phyloP scores from a whole-genome alignment of 2,113 vertebrate species.

The Hippocampus mohnikei region DNA sequence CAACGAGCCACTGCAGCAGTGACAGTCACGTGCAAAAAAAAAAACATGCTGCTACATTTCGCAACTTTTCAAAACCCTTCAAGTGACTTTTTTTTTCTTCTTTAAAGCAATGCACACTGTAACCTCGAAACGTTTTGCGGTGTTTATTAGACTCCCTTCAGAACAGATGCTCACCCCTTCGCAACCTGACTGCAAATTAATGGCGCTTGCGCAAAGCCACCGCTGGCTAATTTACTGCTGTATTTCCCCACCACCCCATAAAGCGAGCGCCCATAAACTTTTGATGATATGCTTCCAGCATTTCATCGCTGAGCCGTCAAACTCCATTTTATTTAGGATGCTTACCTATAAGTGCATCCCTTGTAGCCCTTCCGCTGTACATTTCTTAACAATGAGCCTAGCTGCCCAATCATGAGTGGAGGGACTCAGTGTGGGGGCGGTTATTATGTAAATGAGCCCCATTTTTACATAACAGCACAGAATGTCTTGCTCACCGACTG shows the following conservation, averaged over 20 bases:
- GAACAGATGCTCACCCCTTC: neutral
- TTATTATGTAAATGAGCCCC: neutral
- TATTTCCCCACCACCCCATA: neutral
- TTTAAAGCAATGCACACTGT: neutral
- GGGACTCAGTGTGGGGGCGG: neutral
- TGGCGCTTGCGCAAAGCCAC: neutral
- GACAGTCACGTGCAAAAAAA: too few relatives aligned
- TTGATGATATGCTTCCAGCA: neutral
- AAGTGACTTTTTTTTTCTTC: neutral
- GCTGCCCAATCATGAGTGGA: neutral
- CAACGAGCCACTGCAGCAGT: too few relatives aligned
- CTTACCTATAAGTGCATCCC: neutral
- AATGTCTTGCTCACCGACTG: neutral
- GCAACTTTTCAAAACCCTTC: neutral
- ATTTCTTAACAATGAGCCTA: neutral
- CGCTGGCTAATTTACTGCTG: neutral
- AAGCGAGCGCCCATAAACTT: constrained; percentile 1
- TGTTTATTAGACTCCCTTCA: neutral
- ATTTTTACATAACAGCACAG: neutral
- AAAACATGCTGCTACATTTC: neutral
- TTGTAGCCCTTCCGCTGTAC: neutral
- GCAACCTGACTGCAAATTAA: neutral
- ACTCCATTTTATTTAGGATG: neutral
- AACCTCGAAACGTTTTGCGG: neutral
- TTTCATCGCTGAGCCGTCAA: neutral